Percentiles rank a stretch among this genome's conserved stretches.
Evolutionary conservation across 2,113 vertebrate species (phyloP).

Genomic region (Dicrurus megarhynchus): DNA sequence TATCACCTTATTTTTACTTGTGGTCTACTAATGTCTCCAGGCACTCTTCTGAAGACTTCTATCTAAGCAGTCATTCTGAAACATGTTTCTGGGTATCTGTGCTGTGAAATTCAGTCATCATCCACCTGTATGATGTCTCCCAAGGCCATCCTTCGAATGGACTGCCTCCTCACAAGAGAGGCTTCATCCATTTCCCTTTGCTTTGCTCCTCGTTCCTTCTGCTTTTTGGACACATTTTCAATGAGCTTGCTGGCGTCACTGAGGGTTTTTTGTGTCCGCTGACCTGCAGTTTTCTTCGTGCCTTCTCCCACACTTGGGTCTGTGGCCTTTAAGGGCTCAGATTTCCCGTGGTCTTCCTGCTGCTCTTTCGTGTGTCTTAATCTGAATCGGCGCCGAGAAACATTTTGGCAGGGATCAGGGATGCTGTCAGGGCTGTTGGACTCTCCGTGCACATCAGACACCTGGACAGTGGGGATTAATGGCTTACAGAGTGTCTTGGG

Average conservation of each 20-base stretch:
- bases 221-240: slow-evolving; percentile 66
- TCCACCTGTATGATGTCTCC: slow-evolving; percentile 64
- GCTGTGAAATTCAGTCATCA: slow-evolving; percentile 29
- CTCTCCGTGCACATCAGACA: not conserved
- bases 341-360: slow-evolving; percentile 68
- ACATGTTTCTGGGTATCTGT: not conserved
- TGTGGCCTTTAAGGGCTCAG: slow-evolving; percentile 42
- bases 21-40: not conserved
- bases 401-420: not conserved
- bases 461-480: not conserved
- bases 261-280: slow-evolving; percentile 49
- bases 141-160: slow-evolving; percentile 57
- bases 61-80: not conserved
- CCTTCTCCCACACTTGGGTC: slow-evolving; percentile 64
- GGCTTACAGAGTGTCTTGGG: not conserved
- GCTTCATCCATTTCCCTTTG: slow-evolving; percentile 33
- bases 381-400: slow-evolving; percentile 42
- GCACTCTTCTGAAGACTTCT: not conserved
- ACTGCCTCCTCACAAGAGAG: slow-evolving; percentile 13
- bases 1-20: not conserved
- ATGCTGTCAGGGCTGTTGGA: not conserved
- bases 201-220: slow-evolving; percentile 29
- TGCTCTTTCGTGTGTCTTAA: slow-evolving; percentile 60
- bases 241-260: slow-evolving; percentile 56
- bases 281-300: slow-evolving; percentile 48